Conservation (phyloP, 2,113 vertebrate genomes). For the Apteryx owenii region DNA sequence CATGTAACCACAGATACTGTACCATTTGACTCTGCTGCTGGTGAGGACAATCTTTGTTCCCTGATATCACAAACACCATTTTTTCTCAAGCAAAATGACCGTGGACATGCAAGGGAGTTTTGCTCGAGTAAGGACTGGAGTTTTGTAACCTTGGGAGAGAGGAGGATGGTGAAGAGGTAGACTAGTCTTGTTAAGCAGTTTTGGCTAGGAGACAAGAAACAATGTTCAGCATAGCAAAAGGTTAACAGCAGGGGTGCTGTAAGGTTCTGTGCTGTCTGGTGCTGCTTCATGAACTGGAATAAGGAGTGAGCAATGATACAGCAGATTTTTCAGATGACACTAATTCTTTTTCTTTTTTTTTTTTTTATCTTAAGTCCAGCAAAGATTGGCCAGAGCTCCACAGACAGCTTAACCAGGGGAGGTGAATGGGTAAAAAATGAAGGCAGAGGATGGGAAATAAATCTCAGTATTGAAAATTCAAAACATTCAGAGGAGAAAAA, state of each 20-base stretch:
- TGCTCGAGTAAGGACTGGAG: neutral
- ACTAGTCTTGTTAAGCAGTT: neutral
- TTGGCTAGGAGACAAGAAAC: neutral
- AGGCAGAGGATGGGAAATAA: neutral
- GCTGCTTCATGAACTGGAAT: conserved; percentile 39
- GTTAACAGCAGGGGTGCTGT: conserved; percentile 22
- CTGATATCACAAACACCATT: neutral
- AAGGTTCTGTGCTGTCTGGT: conserved; percentile 13
- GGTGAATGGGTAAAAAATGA: neutral
- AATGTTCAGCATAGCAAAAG: neutral
- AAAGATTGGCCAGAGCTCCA: neutral
- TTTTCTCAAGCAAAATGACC: neutral
- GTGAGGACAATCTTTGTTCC: neutral
- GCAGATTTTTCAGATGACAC: conserved; percentile 40
- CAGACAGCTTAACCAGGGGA: neutral
- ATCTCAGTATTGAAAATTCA: neutral
- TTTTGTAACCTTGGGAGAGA: neutral
- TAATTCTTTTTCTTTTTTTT: neutral
- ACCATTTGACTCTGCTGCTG: neutral
- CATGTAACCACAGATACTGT: neutral
- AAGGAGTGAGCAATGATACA: conserved; percentile 34
- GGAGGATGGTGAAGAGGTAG: neutral
- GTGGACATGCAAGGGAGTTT: neutral
- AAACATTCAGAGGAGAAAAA: neutral
- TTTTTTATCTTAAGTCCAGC: neutral